These are phyloP conservation scores for Rhincodon typus DNA, from an alignment of 2,797 vertebrate genomes.

Conservation along the genomic window DNA sequence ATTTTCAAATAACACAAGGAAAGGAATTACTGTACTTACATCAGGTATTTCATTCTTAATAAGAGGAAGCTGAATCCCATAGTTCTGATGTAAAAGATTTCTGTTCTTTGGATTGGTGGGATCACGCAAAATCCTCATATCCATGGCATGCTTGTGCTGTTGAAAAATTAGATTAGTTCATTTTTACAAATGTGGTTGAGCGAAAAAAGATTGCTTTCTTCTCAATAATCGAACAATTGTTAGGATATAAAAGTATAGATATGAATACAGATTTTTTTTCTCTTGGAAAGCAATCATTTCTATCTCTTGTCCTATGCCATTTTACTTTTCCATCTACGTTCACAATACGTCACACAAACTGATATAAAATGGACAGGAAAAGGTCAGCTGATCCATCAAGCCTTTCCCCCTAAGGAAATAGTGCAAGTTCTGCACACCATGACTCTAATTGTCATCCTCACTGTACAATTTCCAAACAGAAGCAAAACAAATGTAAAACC, in stretches of 20 bases:
- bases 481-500: background rate
- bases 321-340: background rate
- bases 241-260: background rate
- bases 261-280: background rate
- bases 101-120: constrained; percentile 55
- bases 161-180: constrained; percentile 46
- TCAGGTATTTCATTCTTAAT: constrained; percentile 55
- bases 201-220: background rate
- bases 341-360: background rate
- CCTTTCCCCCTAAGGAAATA: background rate
- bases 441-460: background rate
- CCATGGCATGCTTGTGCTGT: constrained; percentile 63
- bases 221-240: background rate
- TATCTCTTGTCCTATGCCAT: background rate
- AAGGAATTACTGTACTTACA: constrained; percentile 58
- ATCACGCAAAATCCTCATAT: constrained; percentile 58
- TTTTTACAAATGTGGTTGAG: background rate
- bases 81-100: constrained; percentile 52
- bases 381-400: background rate
- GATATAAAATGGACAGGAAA: background rate
- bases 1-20: background rate
- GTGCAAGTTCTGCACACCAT: background rate
- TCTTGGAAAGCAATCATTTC: background rate
- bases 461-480: background rate
- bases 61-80: constrained; percentile 61